Evolutionary conservation across 92 coral and sea anemone species (phyloP), one percentile per base, ranked within the genome.

Genomic region (Metridium senile): DNA sequence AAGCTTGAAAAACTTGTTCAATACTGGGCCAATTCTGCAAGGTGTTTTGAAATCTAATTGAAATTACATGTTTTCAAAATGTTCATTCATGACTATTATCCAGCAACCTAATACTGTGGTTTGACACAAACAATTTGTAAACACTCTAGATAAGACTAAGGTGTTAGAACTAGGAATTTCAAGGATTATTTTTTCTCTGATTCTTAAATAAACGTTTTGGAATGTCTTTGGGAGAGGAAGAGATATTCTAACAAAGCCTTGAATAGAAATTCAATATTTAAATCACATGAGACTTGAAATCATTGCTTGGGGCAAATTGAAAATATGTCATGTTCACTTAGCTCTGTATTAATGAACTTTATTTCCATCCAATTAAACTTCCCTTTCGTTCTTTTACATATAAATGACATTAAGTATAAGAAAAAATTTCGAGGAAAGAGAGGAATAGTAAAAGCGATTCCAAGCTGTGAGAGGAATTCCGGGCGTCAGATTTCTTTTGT

Each of bases 401-500:
- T 39, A 39, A 39, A 39, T 39, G 13, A 6, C 6, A 13, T 39
- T 6, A 13, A 39, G 13, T 39, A 39, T 13, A 39, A 39, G 49
- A 6, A 18, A 59, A 7, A 26, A 22, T 1, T 23, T 2, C 66
- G 33, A 1, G 4, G 69, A 28, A 31, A 28, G 21, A 28, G 25
- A 20, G 59, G 17, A 19, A 54, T 22, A 19, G 26, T 2, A n/a
- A 54, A 17, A 8, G 3, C 61, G 61, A n/a, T n/a, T n/a, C 17
- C 30, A 30, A 63, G 69, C 69, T 28, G 43, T 23, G 39, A 28
- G 39, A 59, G 31, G 22, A 19, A 22, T 26, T 71, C 64, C 30
- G 39, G 16, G 59, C 46, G 67, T 28, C 78, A 32, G 33, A 34
- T 22, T 28, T 57, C 27, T 57, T 56, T 73, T 73, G 54, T 32